Conservation (phyloP, 2,113 vertebrate genomes). For the Sylvia atricapilla region DNA sequence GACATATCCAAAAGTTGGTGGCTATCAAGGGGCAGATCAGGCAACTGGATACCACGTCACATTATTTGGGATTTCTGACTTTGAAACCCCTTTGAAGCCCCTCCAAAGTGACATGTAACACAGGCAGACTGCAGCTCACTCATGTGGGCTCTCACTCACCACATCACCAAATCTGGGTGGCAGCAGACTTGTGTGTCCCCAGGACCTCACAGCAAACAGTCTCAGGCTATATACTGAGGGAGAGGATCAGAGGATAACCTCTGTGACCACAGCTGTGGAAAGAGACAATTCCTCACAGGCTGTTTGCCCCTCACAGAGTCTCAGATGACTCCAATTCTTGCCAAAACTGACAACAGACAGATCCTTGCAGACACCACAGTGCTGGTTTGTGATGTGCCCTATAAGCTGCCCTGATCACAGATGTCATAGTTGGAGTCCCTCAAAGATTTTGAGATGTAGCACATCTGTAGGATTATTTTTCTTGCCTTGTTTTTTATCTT, state of each 20-base stretch:
- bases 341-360: not conserved
- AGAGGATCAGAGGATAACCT: not conserved
- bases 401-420: not conserved
- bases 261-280: not conserved
- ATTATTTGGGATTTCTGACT: not conserved
- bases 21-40: not conserved
- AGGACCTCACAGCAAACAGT: not conserved
- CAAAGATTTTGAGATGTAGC: not conserved
- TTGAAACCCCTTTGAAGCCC: not conserved
- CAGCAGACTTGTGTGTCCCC: not conserved
- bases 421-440: not conserved
- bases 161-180: not conserved
- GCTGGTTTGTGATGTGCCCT: not conserved
- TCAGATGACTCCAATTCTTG: not conserved
- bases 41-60: accelerated
- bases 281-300: not conserved
- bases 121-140: not conserved
- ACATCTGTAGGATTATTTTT: not conserved
- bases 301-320: not conserved
- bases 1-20: not conserved
- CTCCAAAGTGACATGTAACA: not conserved
- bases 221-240: not conserved
- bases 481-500: not conserved
- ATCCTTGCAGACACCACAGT: not conserved
- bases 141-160: not conserved